These are phyloP conservation scores for Corbicula japonica DNA, from an alignment of 2,888 invertebrate genomes.

Conservation along the genomic window DNA sequence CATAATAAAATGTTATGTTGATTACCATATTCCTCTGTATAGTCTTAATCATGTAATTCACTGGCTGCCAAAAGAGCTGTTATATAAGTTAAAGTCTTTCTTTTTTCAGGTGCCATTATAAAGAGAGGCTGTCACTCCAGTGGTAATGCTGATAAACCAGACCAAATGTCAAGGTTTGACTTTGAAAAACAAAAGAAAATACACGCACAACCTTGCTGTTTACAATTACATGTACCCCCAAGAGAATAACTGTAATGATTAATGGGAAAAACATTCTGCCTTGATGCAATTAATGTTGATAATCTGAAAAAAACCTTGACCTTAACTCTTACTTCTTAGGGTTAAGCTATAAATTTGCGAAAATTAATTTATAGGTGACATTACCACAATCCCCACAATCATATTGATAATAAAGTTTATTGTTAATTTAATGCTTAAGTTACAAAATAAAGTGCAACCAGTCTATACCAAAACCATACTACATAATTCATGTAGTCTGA, in stretches of 20 bases:
- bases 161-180: slow-evolving; percentile 12
- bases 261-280: background rate
- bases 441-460: too few species aligned
- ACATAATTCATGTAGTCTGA: too few species aligned
- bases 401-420: too few species aligned
- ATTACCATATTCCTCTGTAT: background rate
- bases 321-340: background rate
- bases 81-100: background rate
- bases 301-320: background rate
- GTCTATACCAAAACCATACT: too few species aligned
- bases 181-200: background rate
- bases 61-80: background rate
- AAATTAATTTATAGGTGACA: too few species aligned
- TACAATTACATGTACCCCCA: background rate
- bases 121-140: slow-evolving; percentile 19
- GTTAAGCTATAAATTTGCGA: too few species aligned
- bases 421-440: too few species aligned
- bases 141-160: slow-evolving; percentile 5
- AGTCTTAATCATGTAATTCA: background rate
- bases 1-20: background rate
- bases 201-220: background rate
- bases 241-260: background rate
- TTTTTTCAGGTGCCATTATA: slow-evolving; percentile 19
- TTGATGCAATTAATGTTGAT: background rate
- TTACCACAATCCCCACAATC: too few species aligned